Percentiles rank a stretch among this genome's conserved stretches.
Conservation (phyloP, 2,113 vertebrate species). For the Silurus glanis region DNA sequence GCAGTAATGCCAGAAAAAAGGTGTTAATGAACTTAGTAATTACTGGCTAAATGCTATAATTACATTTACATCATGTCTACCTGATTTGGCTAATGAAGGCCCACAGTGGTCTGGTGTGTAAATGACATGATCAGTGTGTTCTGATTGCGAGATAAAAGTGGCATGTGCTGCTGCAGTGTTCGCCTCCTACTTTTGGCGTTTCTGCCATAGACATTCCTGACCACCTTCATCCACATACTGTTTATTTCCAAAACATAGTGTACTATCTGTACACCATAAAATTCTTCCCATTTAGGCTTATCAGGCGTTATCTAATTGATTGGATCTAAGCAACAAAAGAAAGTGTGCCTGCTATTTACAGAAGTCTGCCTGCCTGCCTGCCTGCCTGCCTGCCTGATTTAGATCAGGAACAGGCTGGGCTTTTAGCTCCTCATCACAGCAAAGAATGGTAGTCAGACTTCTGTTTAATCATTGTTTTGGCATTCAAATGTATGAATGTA, state of each 20-base stretch:
- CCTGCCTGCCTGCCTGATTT: constrained; percentile 23
- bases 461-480: neutral
- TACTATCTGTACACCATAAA: constrained; percentile 25
- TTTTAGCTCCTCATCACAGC: neutral
- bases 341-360: constrained; percentile 64
- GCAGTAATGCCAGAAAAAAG: neutral
- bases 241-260: constrained; percentile 51
- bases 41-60: neutral
- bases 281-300: constrained; percentile 39
- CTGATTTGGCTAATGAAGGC: neutral
- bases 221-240: constrained; percentile 28
- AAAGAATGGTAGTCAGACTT: neutral
- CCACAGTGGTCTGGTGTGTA: neutral
- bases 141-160: constrained; percentile 27
- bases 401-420: constrained; percentile 16
- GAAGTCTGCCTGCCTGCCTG: constrained; percentile 30
- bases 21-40: neutral
- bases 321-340: constrained; percentile 41
- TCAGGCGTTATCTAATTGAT: constrained; percentile 43
- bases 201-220: constrained; percentile 27
- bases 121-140: constrained; percentile 1
- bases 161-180: constrained; percentile 26
- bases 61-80: neutral
- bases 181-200: neutral
- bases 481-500: neutral